Percentiles rank a stretch among this genome's conserved stretches.
Evolutionary conservation across 2,888 invertebrate species (phyloP).

Genomic region (Parnassius glacialis): DNA sequence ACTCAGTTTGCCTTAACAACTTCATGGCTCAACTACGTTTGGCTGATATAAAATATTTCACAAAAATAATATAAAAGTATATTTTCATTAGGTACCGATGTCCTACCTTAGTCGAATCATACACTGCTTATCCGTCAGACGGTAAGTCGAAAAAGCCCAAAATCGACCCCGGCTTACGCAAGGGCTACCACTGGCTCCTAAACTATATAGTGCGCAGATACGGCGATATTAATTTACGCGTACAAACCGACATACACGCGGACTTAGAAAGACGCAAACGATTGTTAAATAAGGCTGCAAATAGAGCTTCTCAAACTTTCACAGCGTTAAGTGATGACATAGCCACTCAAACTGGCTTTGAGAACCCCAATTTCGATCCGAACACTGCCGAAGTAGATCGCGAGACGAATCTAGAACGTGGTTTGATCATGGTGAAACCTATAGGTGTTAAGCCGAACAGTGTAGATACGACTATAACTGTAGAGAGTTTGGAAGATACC

Average conservation of each 20-base stretch:
- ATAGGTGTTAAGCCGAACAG: constrained; percentile 50
- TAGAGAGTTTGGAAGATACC: constrained; percentile 57
- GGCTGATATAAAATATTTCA: no score
- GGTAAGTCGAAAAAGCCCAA: constrained; percentile 67
- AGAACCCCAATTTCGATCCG: constrained; percentile 66
- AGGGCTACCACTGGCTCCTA: constrained; percentile 87
- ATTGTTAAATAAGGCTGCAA: constrained; percentile 59
- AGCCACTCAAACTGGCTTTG: constrained; percentile 71
- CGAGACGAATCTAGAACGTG: constrained; percentile 43
- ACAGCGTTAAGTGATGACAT: constrained; percentile 61
- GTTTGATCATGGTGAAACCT: constrained; percentile 68
- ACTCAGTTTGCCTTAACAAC: no score
- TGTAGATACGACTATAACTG: constrained; percentile 65
- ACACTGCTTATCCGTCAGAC: constrained; percentile 74
- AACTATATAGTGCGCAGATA: constrained; percentile 85
- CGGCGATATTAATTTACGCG: constrained; percentile 82
- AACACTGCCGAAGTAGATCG: constrained; percentile 40
- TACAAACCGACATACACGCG: constrained; percentile 82
- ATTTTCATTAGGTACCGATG: constrained; percentile 80
- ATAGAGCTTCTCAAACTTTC: constrained; percentile 54
- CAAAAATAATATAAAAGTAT: no score
- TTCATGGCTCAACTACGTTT: no score
- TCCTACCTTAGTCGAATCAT: constrained; percentile 90
- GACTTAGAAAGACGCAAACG: constrained; percentile 74
- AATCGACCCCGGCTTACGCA: constrained; percentile 84